Conservation (phyloP, 2,888 invertebrate species). For the Eurois occulta region DNA sequence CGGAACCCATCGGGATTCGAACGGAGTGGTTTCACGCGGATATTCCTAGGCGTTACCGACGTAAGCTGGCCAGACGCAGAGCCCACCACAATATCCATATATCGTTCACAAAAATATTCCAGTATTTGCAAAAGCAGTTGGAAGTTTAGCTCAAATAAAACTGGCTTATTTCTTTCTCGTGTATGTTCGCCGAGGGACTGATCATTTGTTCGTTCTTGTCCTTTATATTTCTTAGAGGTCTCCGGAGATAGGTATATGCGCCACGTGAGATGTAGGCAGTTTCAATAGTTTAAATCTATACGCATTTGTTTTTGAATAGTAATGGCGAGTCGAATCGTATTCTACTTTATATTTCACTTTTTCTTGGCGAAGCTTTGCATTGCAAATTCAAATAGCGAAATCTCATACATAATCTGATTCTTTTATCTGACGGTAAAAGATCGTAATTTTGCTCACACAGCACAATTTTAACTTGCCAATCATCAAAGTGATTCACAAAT, state of each 20-base stretch:
- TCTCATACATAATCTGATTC: conserved; percentile 17
- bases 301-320: conserved; percentile 31
- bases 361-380: not conserved
- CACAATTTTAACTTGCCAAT: conserved; percentile 11
- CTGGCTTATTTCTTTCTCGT: conserved; percentile 50
- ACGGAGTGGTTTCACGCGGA: conserved; percentile 57
- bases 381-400: conserved; percentile 2
- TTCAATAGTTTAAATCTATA: conserved; percentile 51
- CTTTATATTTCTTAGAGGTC: conserved; percentile 60
- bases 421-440: conserved; percentile 9
- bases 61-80: conserved; percentile 35
- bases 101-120: conserved; percentile 53
- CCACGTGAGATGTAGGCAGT: conserved; percentile 21
- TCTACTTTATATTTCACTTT: not conserved
- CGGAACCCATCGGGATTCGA: conserved; percentile 24
- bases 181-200: conserved; percentile 56
- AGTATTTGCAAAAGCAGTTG: conserved; percentile 58
- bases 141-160: conserved; percentile 56
- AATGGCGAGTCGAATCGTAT: conserved; percentile 16
- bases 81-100: conserved; percentile 40
- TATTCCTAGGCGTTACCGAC: conserved; percentile 48
- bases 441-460: conserved; percentile 22
- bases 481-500: conserved; percentile 45
- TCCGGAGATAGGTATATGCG: conserved; percentile 48
- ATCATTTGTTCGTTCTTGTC: conserved; percentile 62